A percentile compares a stretch with the other conserved stretches of the same genome.
These are phyloP conservation scores for Orthosia incerta DNA, from an alignment of 2,888 invertebrate genomes.

Conservation along the genomic window DNA sequence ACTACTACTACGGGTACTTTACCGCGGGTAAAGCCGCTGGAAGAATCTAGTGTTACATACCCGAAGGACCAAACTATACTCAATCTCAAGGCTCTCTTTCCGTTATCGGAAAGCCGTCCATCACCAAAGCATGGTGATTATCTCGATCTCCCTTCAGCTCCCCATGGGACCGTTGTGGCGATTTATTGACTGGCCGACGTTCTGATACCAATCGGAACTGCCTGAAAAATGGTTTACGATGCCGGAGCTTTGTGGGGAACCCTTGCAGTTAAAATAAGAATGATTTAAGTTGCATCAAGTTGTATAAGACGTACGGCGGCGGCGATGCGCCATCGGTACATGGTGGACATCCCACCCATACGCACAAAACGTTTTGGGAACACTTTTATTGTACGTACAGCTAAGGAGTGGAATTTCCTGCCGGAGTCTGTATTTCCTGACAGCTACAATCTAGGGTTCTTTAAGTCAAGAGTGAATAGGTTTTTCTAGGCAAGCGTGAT, in stretches of 20 bases:
- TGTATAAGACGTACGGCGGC: no score
- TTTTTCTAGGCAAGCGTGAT: no score
- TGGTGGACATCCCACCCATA: no score
- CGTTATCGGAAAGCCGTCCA: conserved; percentile 19
- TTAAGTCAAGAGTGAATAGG: no score
- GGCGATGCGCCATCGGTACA: no score
- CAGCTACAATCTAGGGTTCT: no score
- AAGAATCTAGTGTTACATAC: background rate
- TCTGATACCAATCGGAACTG: conserved; percentile 46
- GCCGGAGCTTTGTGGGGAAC: conserved; percentile 10
- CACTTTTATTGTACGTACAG: no score
- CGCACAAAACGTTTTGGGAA: no score
- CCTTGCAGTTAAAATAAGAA: conserved; percentile 15
- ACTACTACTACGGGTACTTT: no score
- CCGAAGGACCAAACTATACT: conserved; percentile 1
- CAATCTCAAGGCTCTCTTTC: conserved; percentile 18
- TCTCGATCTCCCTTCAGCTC: conserved; percentile 39
- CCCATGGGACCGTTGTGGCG: conserved; percentile 41
- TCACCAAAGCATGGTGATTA: conserved; percentile 40
- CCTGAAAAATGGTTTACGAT: conserved; percentile 49
- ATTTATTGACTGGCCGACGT: conserved; percentile 52
- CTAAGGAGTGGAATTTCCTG: no score
- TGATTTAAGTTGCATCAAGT: background rate
- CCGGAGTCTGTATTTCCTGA: no score
- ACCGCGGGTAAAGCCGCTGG: no score